Conservation (phyloP, 2,888 invertebrate genomes). For the Tetragonula carbonaria region DNA sequence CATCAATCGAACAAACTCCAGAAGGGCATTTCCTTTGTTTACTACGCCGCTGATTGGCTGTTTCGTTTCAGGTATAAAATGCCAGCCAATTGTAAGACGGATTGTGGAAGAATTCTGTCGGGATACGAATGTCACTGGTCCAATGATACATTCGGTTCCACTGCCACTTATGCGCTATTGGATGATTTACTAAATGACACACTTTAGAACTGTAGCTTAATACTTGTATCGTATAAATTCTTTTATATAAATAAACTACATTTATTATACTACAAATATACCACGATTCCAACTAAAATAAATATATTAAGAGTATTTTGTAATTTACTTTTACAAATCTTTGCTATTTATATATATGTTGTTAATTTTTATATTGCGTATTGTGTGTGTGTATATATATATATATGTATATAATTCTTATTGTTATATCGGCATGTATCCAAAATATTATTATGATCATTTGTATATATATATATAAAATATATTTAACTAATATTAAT, state of each 20-base stretch:
- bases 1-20: slow-evolving; percentile 7
- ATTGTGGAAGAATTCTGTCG: background rate
- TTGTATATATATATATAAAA: too few relatives aligned
- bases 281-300: background rate
- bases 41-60: slow-evolving; percentile 30
- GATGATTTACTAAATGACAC: background rate
- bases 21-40: background rate
- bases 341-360: background rate
- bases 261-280: background rate
- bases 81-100: slow-evolving; percentile 13
- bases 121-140: background rate
- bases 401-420: background rate
- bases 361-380: too few relatives aligned
- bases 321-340: background rate
- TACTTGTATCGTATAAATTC: background rate
- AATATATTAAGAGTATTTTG: background rate
- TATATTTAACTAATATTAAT: too few relatives aligned
- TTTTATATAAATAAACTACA: background rate
- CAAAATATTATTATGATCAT: background rate
- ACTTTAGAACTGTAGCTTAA: background rate
- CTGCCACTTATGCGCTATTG: background rate
- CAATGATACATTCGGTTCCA: background rate
- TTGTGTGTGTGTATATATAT: too few relatives aligned
- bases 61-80: background rate
- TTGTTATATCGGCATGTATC: background rate